Conservation (phyloP, 2,888 invertebrate genomes). For the Blomia tropicalis region DNA sequence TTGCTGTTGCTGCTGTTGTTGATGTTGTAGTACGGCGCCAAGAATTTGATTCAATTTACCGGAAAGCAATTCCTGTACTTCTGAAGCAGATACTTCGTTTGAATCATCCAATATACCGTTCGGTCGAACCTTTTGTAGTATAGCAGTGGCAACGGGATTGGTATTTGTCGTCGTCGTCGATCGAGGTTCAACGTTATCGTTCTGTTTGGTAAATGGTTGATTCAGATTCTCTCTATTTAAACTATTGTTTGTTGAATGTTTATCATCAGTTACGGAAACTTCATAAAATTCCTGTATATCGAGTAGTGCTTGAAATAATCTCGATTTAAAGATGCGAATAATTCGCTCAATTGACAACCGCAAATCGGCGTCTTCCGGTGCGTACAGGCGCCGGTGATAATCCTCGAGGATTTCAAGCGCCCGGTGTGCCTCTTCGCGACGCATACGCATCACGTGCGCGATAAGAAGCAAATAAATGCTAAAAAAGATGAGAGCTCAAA, state of each 20-base stretch:
- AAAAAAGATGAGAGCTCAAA: not conserved
- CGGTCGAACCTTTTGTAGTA: not conserved
- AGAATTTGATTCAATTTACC: constrained; percentile 8
- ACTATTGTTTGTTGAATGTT: constrained; percentile 86
- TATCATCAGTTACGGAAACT: constrained; percentile 82
- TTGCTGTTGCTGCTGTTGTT: constrained; percentile 8
- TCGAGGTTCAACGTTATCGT: not conserved
- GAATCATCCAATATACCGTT: not conserved
- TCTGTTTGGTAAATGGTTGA: not conserved
- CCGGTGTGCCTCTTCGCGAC: constrained; percentile 65
- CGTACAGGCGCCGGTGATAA: constrained; percentile 82
- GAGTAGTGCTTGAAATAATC: constrained; percentile 89
- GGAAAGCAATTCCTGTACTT: constrained; percentile 1
- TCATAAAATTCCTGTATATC: constrained; percentile 99
- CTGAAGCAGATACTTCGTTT: not conserved
- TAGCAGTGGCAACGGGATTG: not conserved
- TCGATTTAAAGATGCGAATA: constrained; percentile 92
- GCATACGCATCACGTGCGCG: constrained; percentile 17
- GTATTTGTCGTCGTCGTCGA: not conserved
- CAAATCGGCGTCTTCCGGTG: constrained; percentile 85
- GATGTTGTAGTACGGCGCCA: constrained; percentile 8
- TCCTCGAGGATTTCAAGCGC: constrained; percentile 95
- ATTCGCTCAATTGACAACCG: constrained; percentile 90
- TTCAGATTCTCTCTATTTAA: too few relatives aligned
- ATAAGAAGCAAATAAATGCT: not conserved